phyloP scores from a whole-genome alignment of 2,797 vertebrate genomes.

The Onychomys torridus region DNA sequence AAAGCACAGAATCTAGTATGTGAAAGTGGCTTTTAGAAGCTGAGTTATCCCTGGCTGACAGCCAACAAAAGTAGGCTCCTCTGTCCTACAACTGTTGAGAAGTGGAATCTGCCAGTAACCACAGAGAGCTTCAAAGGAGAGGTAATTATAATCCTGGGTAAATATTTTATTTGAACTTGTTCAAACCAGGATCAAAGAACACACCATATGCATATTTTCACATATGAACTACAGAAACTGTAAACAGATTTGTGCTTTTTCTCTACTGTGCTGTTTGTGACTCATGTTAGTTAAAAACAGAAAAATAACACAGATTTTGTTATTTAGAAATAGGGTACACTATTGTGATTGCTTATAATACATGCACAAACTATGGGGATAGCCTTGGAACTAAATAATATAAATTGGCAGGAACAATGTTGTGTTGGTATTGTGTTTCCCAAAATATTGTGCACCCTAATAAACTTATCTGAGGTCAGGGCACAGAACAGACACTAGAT shows the following conservation, averaged over 20 bases:
- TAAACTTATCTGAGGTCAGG: too few species aligned
- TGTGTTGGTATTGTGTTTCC: too few species aligned
- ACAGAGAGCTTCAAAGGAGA: not conserved
- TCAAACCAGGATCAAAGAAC: not conserved
- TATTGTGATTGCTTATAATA: not conserved
- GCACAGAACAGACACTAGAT: too few species aligned
- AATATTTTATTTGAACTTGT: not conserved
- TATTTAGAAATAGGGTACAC: not conserved
- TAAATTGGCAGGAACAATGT: not conserved
- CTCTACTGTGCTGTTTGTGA: not conserved
- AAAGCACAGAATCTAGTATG: not conserved
- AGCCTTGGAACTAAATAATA: not conserved
- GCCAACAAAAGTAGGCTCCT: not conserved
- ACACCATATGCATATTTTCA: not conserved
- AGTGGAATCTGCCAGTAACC: not conserved
- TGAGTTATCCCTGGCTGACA: not conserved
- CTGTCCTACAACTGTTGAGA: not conserved
- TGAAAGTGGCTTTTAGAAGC: not conserved
- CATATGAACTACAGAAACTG: not conserved
- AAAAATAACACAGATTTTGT: not conserved
- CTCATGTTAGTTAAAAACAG: too few species aligned
- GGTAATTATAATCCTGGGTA: not conserved
- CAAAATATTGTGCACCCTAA: too few species aligned
- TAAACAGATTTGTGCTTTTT: not conserved
- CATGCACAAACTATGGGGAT: not conserved